Evolutionary conservation across 1,140 invertebrate genomes (phyloP), one percentile per base, ranked within the genome.

Genomic region (Chrysoperla carnea): DNA sequence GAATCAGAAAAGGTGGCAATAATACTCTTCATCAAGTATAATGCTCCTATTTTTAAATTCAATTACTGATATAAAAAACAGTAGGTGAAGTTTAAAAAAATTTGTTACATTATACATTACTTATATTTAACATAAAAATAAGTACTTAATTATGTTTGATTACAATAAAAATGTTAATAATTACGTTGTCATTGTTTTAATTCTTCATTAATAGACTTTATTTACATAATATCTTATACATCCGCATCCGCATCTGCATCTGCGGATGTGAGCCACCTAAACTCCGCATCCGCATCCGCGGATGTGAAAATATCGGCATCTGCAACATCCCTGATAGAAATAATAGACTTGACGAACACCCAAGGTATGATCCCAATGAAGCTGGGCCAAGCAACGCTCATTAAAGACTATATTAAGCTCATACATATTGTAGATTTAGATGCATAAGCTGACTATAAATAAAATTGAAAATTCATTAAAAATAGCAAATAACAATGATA

Each of bases 21-120:
- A 46, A 36, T 57, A 39, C 42, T 55, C 1, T 55, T 55, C 40
- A 49, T 55, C 8, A 55, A 55, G 37, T 52, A 51, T 46, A 54
- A 54, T 46, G 35, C 27, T 17, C 48, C 48, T 31, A 39, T 53
- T 41, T 44, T 51, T 42, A 49, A 53, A 35, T 50, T 48, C 40
- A 48, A 41, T 48, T 53, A 50, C 31, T 46, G 48, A n/a, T 50
- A 35, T 46, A 11, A 46, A 44, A 38, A 43, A 14, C 33, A 38
- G 36, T 38, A 36, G 12, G 27, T 43, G 42, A 14, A 38, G 28
- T 39, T 38, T 29, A 35, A 39, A 36, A n/a, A 39, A 14, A 38
- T n/a, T n/a, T n/a, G n/a, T n/a, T n/a, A n/a, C n/a, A n/a, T n/a
- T n/a, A n/a, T n/a, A n/a, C n/a, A n/a, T n/a, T n/a, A n/a, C n/a